Conservation (phyloP, 2,113 vertebrate genomes). For the Podocnemis expansa region DNA sequence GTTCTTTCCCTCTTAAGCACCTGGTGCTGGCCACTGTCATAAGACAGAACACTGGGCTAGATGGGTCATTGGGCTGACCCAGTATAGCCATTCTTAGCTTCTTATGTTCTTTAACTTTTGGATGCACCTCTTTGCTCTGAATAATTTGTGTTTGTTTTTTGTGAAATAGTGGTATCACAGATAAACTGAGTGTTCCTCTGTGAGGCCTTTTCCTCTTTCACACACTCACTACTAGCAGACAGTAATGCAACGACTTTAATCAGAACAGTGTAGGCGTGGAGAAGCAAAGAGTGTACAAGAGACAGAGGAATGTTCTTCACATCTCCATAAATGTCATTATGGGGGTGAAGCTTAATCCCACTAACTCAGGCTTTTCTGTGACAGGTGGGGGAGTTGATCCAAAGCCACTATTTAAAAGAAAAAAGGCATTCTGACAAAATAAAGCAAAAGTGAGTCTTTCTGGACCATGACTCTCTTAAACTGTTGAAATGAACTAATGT, state of each 20-base stretch:
- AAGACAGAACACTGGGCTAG: too few species aligned
- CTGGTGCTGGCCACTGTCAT: too few species aligned
- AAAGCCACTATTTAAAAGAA: not conserved
- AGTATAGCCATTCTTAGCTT: too few species aligned
- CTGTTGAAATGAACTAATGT: constrained; percentile 44
- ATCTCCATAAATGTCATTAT: not conserved
- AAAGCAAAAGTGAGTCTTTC: constrained; percentile 18
- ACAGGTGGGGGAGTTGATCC: not conserved
- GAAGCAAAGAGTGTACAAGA: not conserved
- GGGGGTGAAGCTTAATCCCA: not conserved
- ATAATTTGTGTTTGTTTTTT: not conserved
- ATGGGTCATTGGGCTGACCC: too few species aligned
- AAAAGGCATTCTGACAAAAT: not conserved
- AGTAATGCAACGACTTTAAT: too few species aligned
- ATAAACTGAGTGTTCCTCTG: not conserved
- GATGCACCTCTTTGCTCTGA: not conserved
- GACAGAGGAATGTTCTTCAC: not conserved
- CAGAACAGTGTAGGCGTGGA: not conserved
- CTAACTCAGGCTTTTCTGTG: not conserved
- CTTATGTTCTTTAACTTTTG: not conserved
- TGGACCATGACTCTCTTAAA: constrained; percentile 52
- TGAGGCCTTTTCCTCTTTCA: not conserved
- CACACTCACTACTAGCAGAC: not conserved
- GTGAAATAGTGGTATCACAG: not conserved
- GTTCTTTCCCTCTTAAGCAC: too few species aligned